Conservation (phyloP, 2,888 invertebrate species). For the Orchesellides sinensis region DNA sequence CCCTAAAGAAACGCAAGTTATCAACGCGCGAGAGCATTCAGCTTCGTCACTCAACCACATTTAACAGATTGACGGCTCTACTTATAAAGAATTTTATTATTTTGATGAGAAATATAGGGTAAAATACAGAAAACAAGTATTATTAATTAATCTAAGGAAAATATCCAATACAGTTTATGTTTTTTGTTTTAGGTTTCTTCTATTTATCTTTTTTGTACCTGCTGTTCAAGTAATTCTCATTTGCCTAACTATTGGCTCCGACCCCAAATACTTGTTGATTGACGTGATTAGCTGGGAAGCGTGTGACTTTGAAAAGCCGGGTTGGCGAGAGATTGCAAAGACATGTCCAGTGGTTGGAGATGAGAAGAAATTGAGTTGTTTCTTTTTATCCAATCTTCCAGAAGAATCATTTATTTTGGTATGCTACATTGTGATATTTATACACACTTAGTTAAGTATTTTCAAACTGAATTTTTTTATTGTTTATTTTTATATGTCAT, state of each 20-base stretch:
- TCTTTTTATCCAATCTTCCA: conserved; percentile 51
- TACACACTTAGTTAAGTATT: neutral
- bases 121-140: conserved; percentile 4
- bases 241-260: conserved; percentile 61
- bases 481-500: neutral
- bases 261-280: conserved; percentile 54
- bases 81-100: conserved; percentile 64
- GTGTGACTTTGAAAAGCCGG: conserved; percentile 16
- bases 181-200: conserved; percentile 43
- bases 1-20: neutral
- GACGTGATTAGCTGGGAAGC: conserved; percentile 59
- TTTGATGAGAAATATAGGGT: conserved; percentile 64
- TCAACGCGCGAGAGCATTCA: conserved; percentile 29
- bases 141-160: neutral
- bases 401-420: conserved; percentile 54
- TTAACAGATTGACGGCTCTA: conserved; percentile 41
- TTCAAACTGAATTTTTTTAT: neutral
- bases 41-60: conserved; percentile 8
- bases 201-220: conserved; percentile 63
- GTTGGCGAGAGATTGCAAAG: conserved; percentile 25
- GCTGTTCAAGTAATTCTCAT: conserved; percentile 61
- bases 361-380: conserved; percentile 44
- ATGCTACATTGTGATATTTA: neutral
- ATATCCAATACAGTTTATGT: neutral
- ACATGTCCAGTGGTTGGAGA: conserved; percentile 19